Conservation (phyloP, 1,140 invertebrate genomes). For the Drosophila dunni region DNA sequence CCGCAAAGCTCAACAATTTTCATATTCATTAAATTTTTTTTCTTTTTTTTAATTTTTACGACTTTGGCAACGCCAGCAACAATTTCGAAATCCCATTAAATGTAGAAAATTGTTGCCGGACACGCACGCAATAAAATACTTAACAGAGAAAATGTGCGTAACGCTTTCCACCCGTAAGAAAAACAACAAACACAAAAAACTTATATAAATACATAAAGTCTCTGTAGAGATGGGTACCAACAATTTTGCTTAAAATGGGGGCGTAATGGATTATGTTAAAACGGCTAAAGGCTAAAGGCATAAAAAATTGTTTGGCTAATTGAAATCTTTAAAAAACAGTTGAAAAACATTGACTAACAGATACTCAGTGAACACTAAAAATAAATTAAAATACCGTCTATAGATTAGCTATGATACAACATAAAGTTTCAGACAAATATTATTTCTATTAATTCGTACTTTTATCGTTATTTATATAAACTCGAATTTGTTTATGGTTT, state of each 20-base stretch:
- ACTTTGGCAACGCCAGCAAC: conserved; percentile 66
- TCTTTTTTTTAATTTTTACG: conserved; percentile 54
- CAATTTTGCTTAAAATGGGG: conserved; percentile 1
- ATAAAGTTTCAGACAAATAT: too few relatives aligned
- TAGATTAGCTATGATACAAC: too few relatives aligned
- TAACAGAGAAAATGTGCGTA: conserved; percentile 63
- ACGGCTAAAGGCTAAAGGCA: neutral
- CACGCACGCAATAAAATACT: conserved; percentile 63
- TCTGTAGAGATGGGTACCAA: conserved; percentile 1
- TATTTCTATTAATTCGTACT: too few relatives aligned
- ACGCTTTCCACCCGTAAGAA: conserved; percentile 27
- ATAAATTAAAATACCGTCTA: too few relatives aligned
- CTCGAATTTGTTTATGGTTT: conserved; percentile 10
- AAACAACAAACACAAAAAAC: conserved; percentile 9
- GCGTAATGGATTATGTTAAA: conserved; percentile 17
- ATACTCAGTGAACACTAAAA: too few relatives aligned
- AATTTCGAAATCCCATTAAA: conserved; percentile 65
- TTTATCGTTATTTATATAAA: neutral
- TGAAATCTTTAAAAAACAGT: conserved; percentile 1
- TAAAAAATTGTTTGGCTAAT: conserved; percentile 11
- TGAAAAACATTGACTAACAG: neutral
- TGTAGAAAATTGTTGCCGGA: conserved; percentile 63
- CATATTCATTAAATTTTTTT: conserved; percentile 21
- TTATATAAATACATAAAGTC: conserved; percentile 8
- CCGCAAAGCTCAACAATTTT: conserved; percentile 45